Evolutionary conservation across 2,797 vertebrate genomes (phyloP).

Genomic region (Gephyroberyx darwinii): DNA sequence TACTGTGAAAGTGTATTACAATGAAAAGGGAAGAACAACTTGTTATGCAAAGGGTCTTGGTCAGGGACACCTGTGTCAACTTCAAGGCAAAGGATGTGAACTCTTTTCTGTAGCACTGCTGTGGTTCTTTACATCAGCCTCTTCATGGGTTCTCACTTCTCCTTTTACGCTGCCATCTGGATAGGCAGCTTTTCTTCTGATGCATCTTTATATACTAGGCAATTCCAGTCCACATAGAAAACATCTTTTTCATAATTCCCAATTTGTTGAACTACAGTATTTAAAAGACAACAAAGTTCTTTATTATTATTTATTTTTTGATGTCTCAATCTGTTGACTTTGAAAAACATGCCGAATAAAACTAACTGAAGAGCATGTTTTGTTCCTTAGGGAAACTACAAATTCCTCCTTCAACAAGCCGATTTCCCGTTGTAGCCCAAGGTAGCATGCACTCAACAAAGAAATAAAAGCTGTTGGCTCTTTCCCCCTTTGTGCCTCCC

Average conservation of each 20-base stretch:
- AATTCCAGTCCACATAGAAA: background rate
- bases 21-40: constrained; percentile 65
- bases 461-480: background rate
- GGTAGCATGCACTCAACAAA: constrained; percentile 2
- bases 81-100: accelerated
- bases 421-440: too few relatives aligned
- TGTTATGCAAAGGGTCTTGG: constrained; percentile 53
- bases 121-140: background rate
- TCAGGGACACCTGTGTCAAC: constrained; percentile 45
- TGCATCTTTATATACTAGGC: background rate
- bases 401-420: background rate
- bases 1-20: too few relatives aligned
- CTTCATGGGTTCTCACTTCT: constrained; percentile 57
- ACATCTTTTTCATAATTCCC: too few relatives aligned
- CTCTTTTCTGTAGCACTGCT: background rate
- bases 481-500: constrained; percentile 39
- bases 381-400: background rate
- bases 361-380: too few relatives aligned
- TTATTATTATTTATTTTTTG: too few relatives aligned
- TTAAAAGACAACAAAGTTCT: too few relatives aligned
- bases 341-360: too few relatives aligned
- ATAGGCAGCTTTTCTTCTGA: background rate
- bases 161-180: constrained; percentile 43
- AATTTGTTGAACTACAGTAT: too few relatives aligned
- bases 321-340: too few relatives aligned